A percentile compares a stretch with the other conserved stretches of the same genome.
These are phyloP conservation scores for Oeneis ivallda DNA, from an alignment of 2,888 invertebrate species.

Conservation along the genomic window DNA sequence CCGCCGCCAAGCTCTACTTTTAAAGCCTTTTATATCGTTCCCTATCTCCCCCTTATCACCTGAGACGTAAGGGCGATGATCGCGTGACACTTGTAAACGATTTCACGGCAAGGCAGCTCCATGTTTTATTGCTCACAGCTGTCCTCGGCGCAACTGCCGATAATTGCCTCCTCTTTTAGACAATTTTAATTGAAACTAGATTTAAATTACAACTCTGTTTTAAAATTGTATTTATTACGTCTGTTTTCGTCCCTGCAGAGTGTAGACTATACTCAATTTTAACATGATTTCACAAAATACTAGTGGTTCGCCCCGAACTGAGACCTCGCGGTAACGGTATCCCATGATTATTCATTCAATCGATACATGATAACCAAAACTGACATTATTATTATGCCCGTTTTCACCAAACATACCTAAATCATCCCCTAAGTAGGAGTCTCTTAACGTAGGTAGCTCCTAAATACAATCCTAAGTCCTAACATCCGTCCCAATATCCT, in stretches of 20 bases:
- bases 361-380: too few species aligned
- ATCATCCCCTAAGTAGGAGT: too few species aligned
- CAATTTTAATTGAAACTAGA: slow-evolving; percentile 3
- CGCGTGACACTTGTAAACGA: background rate
- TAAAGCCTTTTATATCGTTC: background rate
- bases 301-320: too few species aligned
- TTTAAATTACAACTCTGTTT: background rate
- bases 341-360: too few species aligned
- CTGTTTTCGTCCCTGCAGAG: background rate
- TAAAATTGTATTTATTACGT: background rate
- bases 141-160: background rate
- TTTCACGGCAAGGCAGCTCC: background rate
- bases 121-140: slow-evolving; percentile 1
- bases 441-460: too few species aligned
- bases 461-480: too few species aligned
- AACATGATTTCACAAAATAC: too few species aligned
- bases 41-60: background rate
- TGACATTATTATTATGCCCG: too few species aligned
- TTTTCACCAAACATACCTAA: too few species aligned
- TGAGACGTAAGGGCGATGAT: background rate
- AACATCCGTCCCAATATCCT: too few species aligned
- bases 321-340: too few species aligned
- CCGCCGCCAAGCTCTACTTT: background rate
- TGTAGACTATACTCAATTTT: too few species aligned
- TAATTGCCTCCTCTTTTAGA: slow-evolving; percentile 3